Percentiles rank a stretch among this genome's conserved stretches.
Conservation (phyloP, 2,113 vertebrate genomes). For the Heterotilapia buettikoferi region DNA sequence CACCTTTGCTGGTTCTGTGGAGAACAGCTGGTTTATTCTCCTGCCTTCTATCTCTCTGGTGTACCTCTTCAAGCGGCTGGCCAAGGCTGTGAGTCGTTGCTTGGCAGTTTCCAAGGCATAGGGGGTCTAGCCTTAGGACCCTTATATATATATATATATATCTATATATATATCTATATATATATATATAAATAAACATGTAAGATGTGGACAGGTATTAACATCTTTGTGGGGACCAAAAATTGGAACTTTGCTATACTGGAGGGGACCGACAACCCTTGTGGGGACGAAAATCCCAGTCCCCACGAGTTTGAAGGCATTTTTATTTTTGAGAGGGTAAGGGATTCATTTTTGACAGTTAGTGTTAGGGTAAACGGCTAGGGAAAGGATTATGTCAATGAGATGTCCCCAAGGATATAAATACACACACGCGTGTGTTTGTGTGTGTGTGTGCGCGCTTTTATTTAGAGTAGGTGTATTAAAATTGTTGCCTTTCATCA, state of each 20-base stretch:
- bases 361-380: rapidly evolving
- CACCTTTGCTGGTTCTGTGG: too few relatives aligned
- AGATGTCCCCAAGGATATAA: not conserved
- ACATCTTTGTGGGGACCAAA: not conserved
- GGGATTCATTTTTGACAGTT: rapidly evolving
- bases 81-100: too few relatives aligned
- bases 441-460: not conserved
- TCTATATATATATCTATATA: too few relatives aligned
- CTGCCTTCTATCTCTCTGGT: too few relatives aligned
- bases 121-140: too few relatives aligned
- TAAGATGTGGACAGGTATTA: not conserved
- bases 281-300: not conserved
- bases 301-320: not conserved
- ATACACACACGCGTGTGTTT: rapidly evolving
- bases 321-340: not conserved
- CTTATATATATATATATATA: too few relatives aligned
- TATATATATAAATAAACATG: rapidly evolving
- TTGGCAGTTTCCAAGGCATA: too few relatives aligned
- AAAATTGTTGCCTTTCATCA: rapidly evolving
- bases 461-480: rapidly evolving
- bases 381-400: not conserved
- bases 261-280: not conserved
- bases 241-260: not conserved
- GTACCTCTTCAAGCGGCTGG: too few relatives aligned
- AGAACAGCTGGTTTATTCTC: too few relatives aligned